A percentile compares a stretch with the other conserved stretches of the same genome.
Conservation (phyloP, 2,888 invertebrate genomes). For the Agrotis segetum region DNA sequence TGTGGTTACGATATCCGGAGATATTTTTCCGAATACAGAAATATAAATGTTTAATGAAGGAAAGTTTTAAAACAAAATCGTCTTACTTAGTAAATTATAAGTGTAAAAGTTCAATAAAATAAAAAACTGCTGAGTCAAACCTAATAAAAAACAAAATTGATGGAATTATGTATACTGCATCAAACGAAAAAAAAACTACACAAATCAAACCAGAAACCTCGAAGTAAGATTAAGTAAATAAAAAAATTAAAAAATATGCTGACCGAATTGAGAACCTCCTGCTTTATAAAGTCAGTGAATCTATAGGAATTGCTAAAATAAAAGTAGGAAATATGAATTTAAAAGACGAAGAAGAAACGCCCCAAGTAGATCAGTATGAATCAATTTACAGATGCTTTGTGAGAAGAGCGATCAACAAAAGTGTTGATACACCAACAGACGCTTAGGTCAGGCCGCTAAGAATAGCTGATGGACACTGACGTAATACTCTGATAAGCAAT, state of each 20-base stretch:
- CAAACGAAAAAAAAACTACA: too few relatives aligned
- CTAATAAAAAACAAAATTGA: too few relatives aligned
- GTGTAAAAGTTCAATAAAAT: too few relatives aligned
- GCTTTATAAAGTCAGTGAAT: neutral
- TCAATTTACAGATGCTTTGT: conserved; percentile 44
- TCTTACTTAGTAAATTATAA: too few relatives aligned
- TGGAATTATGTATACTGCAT: too few relatives aligned
- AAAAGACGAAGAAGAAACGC: neutral
- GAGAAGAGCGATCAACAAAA: conserved; percentile 36
- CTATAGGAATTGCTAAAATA: neutral
- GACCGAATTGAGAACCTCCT: neutral
- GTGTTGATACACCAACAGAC: conserved; percentile 30
- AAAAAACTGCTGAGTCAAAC: too few relatives aligned
- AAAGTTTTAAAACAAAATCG: too few relatives aligned
- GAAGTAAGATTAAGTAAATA: too few relatives aligned
- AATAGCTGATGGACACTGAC: conserved; percentile 67
- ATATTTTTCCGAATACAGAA: conserved; percentile 12
- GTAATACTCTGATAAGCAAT: conserved; percentile 58
- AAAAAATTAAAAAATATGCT: too few relatives aligned
- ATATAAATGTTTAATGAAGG: too few relatives aligned
- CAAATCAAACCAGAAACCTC: too few relatives aligned
- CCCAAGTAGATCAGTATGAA: neutral
- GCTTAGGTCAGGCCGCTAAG: conserved; percentile 58
- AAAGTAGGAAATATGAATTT: neutral
- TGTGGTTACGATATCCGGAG: conserved; percentile 25